phyloP scores from a whole-genome alignment of 2,113 vertebrate species.

The Cyanoramphus novaezelandiae region DNA sequence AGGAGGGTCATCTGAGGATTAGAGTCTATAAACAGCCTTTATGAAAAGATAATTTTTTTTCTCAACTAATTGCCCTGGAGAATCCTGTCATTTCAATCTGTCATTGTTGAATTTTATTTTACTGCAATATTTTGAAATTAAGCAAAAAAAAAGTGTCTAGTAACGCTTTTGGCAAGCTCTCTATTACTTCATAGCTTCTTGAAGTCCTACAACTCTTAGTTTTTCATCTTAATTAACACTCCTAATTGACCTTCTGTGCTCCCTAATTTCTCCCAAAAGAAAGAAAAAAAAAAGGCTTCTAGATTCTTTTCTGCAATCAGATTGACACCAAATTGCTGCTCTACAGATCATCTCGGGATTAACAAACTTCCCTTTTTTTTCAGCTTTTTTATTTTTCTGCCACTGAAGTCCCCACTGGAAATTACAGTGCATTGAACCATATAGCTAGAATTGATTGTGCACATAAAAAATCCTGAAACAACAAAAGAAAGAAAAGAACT shows the following conservation, averaged over 20 bases:
- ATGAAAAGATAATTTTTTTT: background rate
- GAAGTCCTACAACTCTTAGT: background rate
- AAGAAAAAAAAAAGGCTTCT: background rate
- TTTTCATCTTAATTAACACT: conserved; percentile 50
- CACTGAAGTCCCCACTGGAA: conserved; percentile 1
- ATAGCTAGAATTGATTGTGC: conserved; percentile 1
- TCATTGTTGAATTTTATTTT: conserved; percentile 18
- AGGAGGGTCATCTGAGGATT: conserved; percentile 5
- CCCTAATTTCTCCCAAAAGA: background rate
- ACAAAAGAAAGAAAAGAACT: conserved; percentile 29
- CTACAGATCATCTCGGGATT: background rate
- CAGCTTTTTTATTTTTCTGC: background rate
- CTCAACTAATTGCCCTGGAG: conserved; percentile 18
- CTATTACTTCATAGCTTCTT: conserved; percentile 11
- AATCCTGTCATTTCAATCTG: conserved; percentile 17
- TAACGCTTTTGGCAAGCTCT: conserved; percentile 13
- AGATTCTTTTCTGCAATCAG: background rate
- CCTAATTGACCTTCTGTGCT: conserved; percentile 44
- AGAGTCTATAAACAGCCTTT: background rate
- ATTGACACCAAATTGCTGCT: background rate
- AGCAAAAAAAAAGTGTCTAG: background rate
- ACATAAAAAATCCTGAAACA: conserved; percentile 16
- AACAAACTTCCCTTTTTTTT: background rate
- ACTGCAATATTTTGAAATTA: conserved; percentile 25
- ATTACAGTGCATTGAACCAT: background rate